phyloP scores from a whole-genome alignment of 2,113 vertebrate genomes.

The Origma solitaria region DNA sequence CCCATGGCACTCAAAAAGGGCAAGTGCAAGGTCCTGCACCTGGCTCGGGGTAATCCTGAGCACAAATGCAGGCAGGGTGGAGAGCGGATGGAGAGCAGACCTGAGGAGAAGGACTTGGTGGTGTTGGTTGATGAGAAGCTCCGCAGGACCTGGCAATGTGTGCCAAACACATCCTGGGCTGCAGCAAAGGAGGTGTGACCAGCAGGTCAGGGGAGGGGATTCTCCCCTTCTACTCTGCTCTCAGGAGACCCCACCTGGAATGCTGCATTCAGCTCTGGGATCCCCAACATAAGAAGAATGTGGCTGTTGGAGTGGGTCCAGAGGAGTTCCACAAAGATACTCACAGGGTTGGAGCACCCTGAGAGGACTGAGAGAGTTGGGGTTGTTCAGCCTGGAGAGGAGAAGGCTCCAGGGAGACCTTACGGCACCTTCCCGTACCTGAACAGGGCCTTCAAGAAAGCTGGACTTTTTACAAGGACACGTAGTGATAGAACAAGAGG shows the following conservation, averaged over 20 bases:
- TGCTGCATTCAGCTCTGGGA: neutral
- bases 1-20: neutral
- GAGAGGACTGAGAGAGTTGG: neutral
- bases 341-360: neutral
- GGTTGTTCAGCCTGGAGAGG: neutral
- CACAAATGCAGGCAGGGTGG: neutral
- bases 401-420: neutral
- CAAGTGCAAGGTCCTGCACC: neutral
- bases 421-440: neutral
- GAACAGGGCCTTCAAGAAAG: neutral
- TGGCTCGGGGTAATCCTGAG: too few relatives aligned
- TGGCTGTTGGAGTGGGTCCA: neutral
- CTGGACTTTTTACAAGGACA: neutral
- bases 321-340: neutral
- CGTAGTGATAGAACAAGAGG: neutral
- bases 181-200: neutral
- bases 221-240: neutral
- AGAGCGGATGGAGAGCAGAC: neutral
- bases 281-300: accelerated
- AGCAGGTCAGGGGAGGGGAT: neutral
- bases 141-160: neutral
- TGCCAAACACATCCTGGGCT: neutral
- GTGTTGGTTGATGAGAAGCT: neutral
- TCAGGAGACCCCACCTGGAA: neutral
- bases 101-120: neutral